phyloP scores from a whole-genome alignment of 30 jellyfish, hydroid and myxozoan genomes.

The Euphysa ruthae region DNA sequence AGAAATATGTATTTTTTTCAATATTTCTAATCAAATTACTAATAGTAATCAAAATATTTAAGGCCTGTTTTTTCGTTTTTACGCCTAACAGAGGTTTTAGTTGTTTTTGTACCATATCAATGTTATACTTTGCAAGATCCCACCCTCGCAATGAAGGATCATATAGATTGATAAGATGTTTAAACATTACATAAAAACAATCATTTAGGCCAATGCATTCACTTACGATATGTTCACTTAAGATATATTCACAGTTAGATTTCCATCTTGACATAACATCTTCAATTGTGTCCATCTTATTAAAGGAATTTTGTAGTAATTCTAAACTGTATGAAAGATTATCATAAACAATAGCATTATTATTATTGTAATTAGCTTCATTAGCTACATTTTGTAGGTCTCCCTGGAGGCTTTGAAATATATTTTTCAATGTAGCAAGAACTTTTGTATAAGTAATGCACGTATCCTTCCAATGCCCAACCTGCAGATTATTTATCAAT shows the following conservation, averaged over 20 bases:
- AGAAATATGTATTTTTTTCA: slow-evolving; percentile 20
- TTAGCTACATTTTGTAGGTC: slow-evolving; percentile 5
- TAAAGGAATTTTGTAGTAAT: too few relatives aligned
- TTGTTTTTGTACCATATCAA: not conserved
- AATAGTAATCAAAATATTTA: not conserved
- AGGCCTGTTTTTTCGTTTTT: not conserved
- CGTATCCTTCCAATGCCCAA: not conserved
- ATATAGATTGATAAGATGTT: slow-evolving; percentile 8
- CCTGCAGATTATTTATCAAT: not conserved
- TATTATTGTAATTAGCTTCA: too few relatives aligned
- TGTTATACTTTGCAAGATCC: not conserved
- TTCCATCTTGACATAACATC: slow-evolving; percentile 25
- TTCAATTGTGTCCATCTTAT: slow-evolving; percentile 1
- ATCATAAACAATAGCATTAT: too few relatives aligned
- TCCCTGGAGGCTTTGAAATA: not conserved
- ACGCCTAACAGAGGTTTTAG: not conserved
- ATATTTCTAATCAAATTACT: not conserved
- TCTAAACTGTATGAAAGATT: too few relatives aligned
- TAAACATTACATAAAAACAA: slow-evolving; percentile 35
- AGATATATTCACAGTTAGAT: not conserved
- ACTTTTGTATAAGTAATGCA: slow-evolving; percentile 12
- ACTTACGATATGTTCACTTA: slow-evolving; percentile 16
- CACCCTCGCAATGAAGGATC: slow-evolving; percentile 36
- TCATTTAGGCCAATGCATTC: slow-evolving; percentile 43
- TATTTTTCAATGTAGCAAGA: not conserved